Evolutionary conservation across 2,113 vertebrate species (phyloP), one percentile per base, ranked within the genome.

Genomic region (Mesembrinibis cayennensis): DNA sequence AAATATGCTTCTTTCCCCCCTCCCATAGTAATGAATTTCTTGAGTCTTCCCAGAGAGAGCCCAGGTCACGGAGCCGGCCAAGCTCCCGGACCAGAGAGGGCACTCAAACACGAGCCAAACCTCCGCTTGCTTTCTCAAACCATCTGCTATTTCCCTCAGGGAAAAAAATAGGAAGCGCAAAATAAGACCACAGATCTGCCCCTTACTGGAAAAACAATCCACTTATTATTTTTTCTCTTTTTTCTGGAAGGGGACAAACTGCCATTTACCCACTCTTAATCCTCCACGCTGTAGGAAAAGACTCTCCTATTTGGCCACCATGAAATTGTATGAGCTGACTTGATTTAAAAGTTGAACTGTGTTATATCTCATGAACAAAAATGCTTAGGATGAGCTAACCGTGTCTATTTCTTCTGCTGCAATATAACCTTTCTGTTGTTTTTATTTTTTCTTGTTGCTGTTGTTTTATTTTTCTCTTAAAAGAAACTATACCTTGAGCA

Each of bases 1-100:
- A 15, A 58, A 56, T 9, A 6, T 2, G 42, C 18, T 47, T 34
- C 4, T 8, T 3, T 1, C 23, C 20, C n/a, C 34, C 1, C 3
- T 56, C 26, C 66, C 16, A 0, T 2, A 49, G 73, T 1, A 12
- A 36, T 3, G 16, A 42, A 45, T 34, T 58, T 45, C 70, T 66
- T 25, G 12, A 13, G 22, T 10, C n/a, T 30, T 25, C 53, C 22
- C 49, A 15, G 85, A 15, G 21, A 76, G 36, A 56, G 52, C 30
- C 20, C 27, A 13, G 1, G 20, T 22, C 9, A 7, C 0, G 25
- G 34, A 70, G 1, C 16, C 52, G 65, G 69, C 88, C 73, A n/a
- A 34, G 20, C 34, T 32, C 45, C 49, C 32, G 1, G 11, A 2
- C n/a, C 22, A 20, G 26, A 53, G 12, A 21, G 20, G 79, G 47